Evolutionary conservation across 2,797 vertebrate genomes (phyloP), one percentile per base, ranked within the genome.

Genomic region (Amblyraja radiata): DNA sequence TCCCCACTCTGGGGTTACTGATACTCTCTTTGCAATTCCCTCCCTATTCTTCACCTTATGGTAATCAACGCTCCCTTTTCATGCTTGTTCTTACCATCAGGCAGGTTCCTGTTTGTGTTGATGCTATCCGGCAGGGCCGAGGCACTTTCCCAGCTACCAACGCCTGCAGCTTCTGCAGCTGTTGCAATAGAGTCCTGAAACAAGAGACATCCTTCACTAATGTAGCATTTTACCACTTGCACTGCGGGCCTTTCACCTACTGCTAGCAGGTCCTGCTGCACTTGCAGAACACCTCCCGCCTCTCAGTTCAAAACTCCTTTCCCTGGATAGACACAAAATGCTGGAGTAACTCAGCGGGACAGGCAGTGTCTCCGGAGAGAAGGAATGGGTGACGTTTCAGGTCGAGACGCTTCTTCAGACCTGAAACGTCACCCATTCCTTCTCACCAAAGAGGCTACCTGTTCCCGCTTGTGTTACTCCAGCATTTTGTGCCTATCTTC

Each of bases 61-160:
- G 21, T 28, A 46, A 28, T 16, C 10, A 8, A 68, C 61, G 23
- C 54, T 6, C 11, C 71, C 25, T 39, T 92, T 28, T 25, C 16
- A n/a, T 14, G 23, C 25, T 92, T 13, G 39, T 11, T 58, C 86
- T 93, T 97, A 99, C 99, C 99, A 99, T 98, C 93, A 99, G 97
- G 95, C 98, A 99, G 81, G 98, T 99, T 94, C 98, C 98, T 0
- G 99, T 99, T 95, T 99, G 99, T 9, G 99, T 99, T 92, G 98
- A 98, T 74, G 98, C 99, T 94, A 99, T 98, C 96, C 99, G 99
- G 96, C 98, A 99, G 61, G 98, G 98, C 92, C 98, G 97, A 93
- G 98, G 97, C 94, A 99, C 97, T 95, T 99, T 99, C 94, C 97
- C 98, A 94, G 98, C 97, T 94, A 99, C 98, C 95, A 99, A 94